These are phyloP conservation scores for Camponotus vicinus DNA, from an alignment of 1,140 invertebrate genomes.

Conservation along the genomic window DNA sequence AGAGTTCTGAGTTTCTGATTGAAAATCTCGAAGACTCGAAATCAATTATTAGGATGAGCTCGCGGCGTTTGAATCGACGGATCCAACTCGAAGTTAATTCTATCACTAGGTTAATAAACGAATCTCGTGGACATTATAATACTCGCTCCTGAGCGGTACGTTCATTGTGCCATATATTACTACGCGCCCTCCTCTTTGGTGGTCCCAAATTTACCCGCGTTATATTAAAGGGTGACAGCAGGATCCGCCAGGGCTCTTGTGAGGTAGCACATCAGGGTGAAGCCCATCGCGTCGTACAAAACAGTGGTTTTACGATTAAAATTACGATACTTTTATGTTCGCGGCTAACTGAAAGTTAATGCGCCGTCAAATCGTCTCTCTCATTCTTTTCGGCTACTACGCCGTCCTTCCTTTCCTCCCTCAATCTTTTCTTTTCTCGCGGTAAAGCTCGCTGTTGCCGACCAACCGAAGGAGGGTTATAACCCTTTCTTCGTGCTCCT, in stretches of 20 bases:
- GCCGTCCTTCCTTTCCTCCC: not conserved
- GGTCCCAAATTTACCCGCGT: slow-evolving; percentile 78
- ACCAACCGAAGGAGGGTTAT: not conserved
- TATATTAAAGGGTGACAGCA: slow-evolving; percentile 61
- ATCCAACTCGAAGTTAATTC: slow-evolving; percentile 82
- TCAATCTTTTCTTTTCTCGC: slow-evolving; percentile 10
- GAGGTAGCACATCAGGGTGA: slow-evolving; percentile 22
- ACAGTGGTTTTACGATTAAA: slow-evolving; percentile 79
- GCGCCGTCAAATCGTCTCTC: slow-evolving; percentile 75
- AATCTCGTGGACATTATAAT: slow-evolving; percentile 70
- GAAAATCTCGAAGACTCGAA: not conserved
- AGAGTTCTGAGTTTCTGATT: no score
- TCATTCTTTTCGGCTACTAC: slow-evolving; percentile 27
- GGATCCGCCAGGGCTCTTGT: not conserved
- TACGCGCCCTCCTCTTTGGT: slow-evolving; percentile 72
- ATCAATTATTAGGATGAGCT: slow-evolving; percentile 31
- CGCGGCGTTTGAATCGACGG: not conserved
- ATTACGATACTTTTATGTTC: slow-evolving; percentile 82
- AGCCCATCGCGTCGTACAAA: slow-evolving; percentile 64
- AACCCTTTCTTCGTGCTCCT: no score
- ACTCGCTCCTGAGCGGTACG: slow-evolving; percentile 65
- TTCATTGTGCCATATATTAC: slow-evolving; percentile 37
- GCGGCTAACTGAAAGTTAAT: slow-evolving; percentile 82
- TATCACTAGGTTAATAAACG: slow-evolving; percentile 62
- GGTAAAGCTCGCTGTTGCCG: slow-evolving; percentile 13